These are phyloP conservation scores for Carassius carassius DNA, from an alignment of 2,113 vertebrate genomes.

Conservation along the genomic window DNA sequence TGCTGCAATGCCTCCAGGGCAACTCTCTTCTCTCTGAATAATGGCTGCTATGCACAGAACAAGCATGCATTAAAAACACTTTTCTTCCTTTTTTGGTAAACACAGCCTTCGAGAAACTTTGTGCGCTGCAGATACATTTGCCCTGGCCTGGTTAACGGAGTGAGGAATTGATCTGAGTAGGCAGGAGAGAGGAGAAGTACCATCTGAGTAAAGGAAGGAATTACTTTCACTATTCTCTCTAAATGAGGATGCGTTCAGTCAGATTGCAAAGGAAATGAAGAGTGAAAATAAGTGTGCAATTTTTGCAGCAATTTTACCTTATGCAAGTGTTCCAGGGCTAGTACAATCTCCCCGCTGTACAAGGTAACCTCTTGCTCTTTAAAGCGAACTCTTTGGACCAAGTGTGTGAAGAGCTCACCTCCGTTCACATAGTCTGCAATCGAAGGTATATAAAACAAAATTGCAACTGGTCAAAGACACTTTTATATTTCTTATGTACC, in stretches of 20 bases:
- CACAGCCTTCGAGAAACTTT: slow-evolving; percentile 33
- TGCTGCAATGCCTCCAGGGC: background rate
- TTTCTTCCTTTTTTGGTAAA: slow-evolving; percentile 46
- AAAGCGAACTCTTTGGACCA: slow-evolving; percentile 95
- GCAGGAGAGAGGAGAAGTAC: slow-evolving; percentile 24
- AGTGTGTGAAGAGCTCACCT: slow-evolving; percentile 96
- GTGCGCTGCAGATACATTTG: slow-evolving; percentile 31
- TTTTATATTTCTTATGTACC: slow-evolving; percentile 8
- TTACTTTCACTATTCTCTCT: background rate
- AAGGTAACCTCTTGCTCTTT: slow-evolving; percentile 91
- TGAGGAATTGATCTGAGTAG: slow-evolving; percentile 43
- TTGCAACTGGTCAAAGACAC: background rate
- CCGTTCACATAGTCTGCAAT: slow-evolving; percentile 94
- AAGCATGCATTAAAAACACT: slow-evolving; percentile 26
- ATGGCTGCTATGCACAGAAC: slow-evolving; percentile 41
- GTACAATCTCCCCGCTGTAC: slow-evolving; percentile 93
- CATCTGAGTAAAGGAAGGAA: slow-evolving; percentile 17
- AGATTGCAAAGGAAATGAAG: slow-evolving; percentile 16
- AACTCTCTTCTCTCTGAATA: slow-evolving; percentile 27
- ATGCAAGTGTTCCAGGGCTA: slow-evolving; percentile 94
- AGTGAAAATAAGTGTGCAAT: slow-evolving; percentile 7
- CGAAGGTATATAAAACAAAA: slow-evolving; percentile 29
- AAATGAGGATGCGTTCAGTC: background rate
- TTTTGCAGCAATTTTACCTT: slow-evolving; percentile 77
- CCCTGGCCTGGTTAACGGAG: slow-evolving; percentile 28